phyloP scores from a whole-genome alignment of 2,113 vertebrate genomes.

The Scatophagus argus region DNA sequence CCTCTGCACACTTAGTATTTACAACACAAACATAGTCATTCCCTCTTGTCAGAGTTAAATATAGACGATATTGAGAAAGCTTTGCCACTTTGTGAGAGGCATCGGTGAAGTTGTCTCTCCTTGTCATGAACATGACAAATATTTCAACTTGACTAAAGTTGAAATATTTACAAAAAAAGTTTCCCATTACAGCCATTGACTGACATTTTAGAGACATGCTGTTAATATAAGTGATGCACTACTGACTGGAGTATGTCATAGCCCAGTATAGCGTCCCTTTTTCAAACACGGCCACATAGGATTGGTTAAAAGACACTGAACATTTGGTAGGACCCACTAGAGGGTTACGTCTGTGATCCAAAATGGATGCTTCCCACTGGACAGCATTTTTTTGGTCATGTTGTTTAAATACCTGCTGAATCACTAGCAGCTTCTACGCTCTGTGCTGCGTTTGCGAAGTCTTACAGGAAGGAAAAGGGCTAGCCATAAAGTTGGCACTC shows the following conservation, averaged over 20 bases:
- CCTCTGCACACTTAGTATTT: slow-evolving; percentile 74
- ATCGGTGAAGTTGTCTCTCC: slow-evolving; percentile 37
- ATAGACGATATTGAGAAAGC: slow-evolving; percentile 60
- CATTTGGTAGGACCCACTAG: not conserved
- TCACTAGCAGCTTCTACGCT: too few species aligned
- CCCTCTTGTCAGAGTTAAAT: slow-evolving; percentile 70
- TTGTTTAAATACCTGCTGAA: too few species aligned
- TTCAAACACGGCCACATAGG: not conserved
- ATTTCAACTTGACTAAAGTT: too few species aligned
- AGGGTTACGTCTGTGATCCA: not conserved
- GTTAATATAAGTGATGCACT: not conserved
- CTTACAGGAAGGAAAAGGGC: too few species aligned
- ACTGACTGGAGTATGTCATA: not conserved
- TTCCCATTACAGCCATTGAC: not conserved
- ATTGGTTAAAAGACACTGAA: not conserved
- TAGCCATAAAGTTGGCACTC: too few species aligned
- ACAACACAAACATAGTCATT: slow-evolving; percentile 75
- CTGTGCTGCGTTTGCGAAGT: too few species aligned
- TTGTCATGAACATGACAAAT: too few species aligned
- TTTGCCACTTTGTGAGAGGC: slow-evolving; percentile 50
- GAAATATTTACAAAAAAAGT: too few species aligned
- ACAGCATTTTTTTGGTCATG: not conserved
- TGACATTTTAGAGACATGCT: not conserved
- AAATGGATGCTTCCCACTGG: not conserved
- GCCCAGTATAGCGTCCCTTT: not conserved